Evolutionary conservation across 2,113 vertebrate species (phyloP).

Genomic region (Datnioides undecimradiatus): DNA sequence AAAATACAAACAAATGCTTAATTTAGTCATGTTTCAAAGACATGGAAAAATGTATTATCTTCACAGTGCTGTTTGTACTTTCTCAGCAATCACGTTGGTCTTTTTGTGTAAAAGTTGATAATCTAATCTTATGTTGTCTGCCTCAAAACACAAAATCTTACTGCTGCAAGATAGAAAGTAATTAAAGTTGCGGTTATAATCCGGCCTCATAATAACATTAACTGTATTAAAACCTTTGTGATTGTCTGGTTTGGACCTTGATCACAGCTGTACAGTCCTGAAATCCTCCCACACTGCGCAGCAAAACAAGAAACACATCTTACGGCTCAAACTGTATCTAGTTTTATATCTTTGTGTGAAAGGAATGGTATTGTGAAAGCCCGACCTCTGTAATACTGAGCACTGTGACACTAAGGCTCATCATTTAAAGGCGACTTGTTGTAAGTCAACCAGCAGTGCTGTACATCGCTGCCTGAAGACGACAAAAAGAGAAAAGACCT

Average conservation of each 20-base stretch:
- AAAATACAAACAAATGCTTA: not conserved
- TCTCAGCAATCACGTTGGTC: not conserved
- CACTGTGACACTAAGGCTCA: not conserved
- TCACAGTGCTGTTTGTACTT: too few species aligned
- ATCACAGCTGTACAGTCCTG: not conserved
- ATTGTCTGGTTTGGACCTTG: not conserved
- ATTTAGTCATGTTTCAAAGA: too few species aligned
- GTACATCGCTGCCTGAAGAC: not conserved
- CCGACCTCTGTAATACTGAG: not conserved
- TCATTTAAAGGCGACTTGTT: not conserved
- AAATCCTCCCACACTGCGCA: not conserved
- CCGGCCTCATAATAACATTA: not conserved
- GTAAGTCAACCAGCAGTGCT: not conserved
- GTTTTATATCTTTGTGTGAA: not conserved
- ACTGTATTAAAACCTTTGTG: not conserved
- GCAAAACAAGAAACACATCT: not conserved
- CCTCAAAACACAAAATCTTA: not conserved
- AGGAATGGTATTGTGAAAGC: not conserved
- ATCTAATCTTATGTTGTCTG: not conserved
- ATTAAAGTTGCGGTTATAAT: not conserved
- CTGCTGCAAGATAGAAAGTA: not conserved
- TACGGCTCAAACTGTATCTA: not conserved
- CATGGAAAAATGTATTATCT: too few species aligned
- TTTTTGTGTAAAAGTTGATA: not conserved
- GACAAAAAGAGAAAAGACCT: not conserved